Evolutionary conservation across 2,888 invertebrate genomes (phyloP).

Genomic region (Pseudanteris insignis): DNA sequence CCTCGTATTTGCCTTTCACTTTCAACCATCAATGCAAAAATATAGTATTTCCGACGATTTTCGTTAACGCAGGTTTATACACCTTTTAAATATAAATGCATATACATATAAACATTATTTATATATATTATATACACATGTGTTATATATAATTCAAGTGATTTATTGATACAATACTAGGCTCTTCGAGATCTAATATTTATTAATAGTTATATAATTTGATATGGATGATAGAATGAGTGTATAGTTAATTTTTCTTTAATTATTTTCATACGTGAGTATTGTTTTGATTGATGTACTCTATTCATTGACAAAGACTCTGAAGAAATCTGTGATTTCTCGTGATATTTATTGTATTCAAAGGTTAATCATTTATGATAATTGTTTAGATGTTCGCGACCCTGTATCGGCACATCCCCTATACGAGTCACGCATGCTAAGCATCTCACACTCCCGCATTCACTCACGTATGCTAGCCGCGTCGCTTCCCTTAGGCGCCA

Average conservation of each 20-base stretch:
- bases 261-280: slow-evolving; percentile 13
- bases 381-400: too few species aligned
- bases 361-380: neutral
- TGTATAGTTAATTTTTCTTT: slow-evolving; percentile 11
- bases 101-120: slow-evolving; percentile 38
- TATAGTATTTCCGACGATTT: slow-evolving; percentile 2
- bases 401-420: too few species aligned
- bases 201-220: slow-evolving; percentile 64
- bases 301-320: slow-evolving; percentile 4
- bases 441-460: too few species aligned
- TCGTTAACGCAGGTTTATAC: slow-evolving; percentile 5
- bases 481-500: too few species aligned
- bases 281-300: slow-evolving; percentile 5
- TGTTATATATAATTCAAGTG: slow-evolving; percentile 49
- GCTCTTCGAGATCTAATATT: slow-evolving; percentile 57
- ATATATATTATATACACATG: slow-evolving; percentile 49
- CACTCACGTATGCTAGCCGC: too few species aligned
- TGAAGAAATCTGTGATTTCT: slow-evolving; percentile 10
- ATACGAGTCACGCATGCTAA: too few species aligned
- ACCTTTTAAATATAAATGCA: slow-evolving; percentile 12
- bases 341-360: neutral
- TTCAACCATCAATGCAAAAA: slow-evolving; percentile 9
- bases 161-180: slow-evolving; percentile 45
- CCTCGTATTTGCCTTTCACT: slow-evolving; percentile 31
- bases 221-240: slow-evolving; percentile 57